Evolutionary conservation across 2,797 vertebrate genomes (phyloP).

Genomic region (Acanthurus tractus): DNA sequence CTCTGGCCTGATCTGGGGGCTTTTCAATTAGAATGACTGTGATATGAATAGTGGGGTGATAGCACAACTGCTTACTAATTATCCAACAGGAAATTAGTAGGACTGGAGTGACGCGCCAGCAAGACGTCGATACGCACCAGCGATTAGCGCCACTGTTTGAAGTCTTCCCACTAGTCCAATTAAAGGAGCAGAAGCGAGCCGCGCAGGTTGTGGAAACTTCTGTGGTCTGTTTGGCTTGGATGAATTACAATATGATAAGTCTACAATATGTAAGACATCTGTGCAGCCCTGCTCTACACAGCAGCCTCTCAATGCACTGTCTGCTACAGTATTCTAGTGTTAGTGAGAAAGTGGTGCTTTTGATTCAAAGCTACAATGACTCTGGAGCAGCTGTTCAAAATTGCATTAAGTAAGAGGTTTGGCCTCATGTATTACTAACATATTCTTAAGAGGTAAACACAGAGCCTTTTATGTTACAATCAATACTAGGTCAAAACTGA

Average conservation of each 20-base stretch:
- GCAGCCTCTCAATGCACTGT: neutral
- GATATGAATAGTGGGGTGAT: slow-evolving; percentile 43
- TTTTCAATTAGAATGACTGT: slow-evolving; percentile 68
- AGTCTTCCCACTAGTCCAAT: slow-evolving; percentile 65
- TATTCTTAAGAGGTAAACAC: too few species aligned
- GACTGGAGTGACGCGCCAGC: slow-evolving; percentile 47
- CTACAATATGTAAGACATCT: slow-evolving; percentile 4
- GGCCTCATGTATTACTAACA: too few species aligned
- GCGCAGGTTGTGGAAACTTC: slow-evolving; percentile 39
- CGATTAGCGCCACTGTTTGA: slow-evolving; percentile 63
- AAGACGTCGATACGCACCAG: slow-evolving; percentile 53
- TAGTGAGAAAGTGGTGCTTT: neutral
- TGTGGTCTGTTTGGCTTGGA: slow-evolving; percentile 36
- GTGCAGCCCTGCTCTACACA: neutral
- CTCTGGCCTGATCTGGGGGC: slow-evolving; percentile 41
- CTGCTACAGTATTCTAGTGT: neutral
- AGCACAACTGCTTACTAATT: slow-evolving; percentile 70
- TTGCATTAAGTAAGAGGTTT: too few species aligned
- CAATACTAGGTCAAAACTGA: too few species aligned
- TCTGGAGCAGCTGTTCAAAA: too few species aligned
- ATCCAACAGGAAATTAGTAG: slow-evolving; percentile 67
- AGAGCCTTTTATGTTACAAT: too few species aligned
- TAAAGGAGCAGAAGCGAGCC: slow-evolving; percentile 39
- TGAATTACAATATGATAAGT: slow-evolving; percentile 15
- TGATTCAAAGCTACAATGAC: neutral